Base-by-base conservation (phyloP, 30 jellyfish, hydroid and myxozoan genomes). In the Rhopilema esculentum region DNA sequence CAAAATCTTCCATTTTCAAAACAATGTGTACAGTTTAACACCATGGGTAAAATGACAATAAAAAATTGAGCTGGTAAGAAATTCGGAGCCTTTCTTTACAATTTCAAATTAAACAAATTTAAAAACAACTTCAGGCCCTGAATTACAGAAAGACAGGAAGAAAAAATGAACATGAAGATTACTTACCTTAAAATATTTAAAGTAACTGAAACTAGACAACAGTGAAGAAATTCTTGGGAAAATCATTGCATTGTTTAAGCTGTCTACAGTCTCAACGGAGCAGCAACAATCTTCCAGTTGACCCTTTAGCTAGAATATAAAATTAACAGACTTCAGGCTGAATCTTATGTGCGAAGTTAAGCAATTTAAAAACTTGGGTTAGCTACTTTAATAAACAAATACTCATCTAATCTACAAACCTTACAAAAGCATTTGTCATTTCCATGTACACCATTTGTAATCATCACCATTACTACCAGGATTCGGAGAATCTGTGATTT, bases 241-340 rank as follows among this genome's bases (percentile, higher is more conserved):
- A 21, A 94, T 89, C 23, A 89, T 88, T 31, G 30, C 50, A 68
- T 73, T 88, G 61, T 93, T 89, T 25, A 94, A 48, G 73, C 74
- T 62, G 77, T 89, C 91, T 20, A 94, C 99, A 33, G 94, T 92
- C 68, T 94, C 99, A 25, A 94, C 93, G 18, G 99, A 83, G 61
- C 99, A 94, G 79, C 97, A 90, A 75, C 99, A 94, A 67, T 94
- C 99, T 51, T 94, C 97, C 0, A 94, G 64, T 67, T 85, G 88
- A 63, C 99, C 99, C 1, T 87, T 80, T 49, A 94, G 83, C 99
- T 94, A 65, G 66, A 80, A 70, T 49, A 21, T 76, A 77, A 86
- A 77, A 18, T 29, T 0, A 78, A 65, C 61, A 9, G 26, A 2
- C 20, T 72, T 16, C 20, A 17, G 16, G 18, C 4, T 8, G 1